These are phyloP conservation scores for Bambusicola thoracicus DNA, from an alignment of 2,113 vertebrate genomes.

Conservation along the genomic window DNA sequence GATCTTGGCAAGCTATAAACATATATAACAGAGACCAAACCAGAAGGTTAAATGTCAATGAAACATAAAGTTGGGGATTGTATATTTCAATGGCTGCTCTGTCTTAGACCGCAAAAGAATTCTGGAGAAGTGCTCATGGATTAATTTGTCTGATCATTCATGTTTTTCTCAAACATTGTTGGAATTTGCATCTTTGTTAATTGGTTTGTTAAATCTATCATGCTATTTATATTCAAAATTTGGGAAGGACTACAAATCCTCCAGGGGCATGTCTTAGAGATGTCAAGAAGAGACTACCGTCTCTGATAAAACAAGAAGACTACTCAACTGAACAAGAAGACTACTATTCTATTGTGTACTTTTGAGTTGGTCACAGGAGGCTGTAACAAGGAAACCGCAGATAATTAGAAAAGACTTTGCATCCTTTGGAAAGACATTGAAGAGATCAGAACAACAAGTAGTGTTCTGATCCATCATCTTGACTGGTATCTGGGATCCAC, in stretches of 20 bases:
- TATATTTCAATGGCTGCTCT: background rate
- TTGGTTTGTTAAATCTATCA: background rate
- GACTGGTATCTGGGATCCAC: no score
- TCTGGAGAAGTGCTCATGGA: rapidly evolving
- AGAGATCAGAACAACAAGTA: no score
- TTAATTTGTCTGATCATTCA: background rate
- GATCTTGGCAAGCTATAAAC: rapidly evolving
- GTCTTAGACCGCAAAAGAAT: background rate
- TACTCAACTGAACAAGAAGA: no score
- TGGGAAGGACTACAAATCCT: background rate
- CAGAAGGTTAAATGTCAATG: background rate
- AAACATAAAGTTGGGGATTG: rapidly evolving
- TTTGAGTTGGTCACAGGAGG: no score
- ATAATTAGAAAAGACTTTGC: no score
- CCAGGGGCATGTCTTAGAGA: no score
- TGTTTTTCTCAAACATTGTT: background rate
- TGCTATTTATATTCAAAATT: background rate
- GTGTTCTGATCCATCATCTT: no score
- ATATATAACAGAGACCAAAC: background rate
- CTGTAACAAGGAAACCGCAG: no score
- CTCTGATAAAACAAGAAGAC: no score
- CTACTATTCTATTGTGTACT: no score
- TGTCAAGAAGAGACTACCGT: no score
- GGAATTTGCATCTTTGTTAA: background rate
- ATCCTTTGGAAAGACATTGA: no score